Conservation (phyloP, 2,888 invertebrate species). For the Synanthedon vespiformis region DNA sequence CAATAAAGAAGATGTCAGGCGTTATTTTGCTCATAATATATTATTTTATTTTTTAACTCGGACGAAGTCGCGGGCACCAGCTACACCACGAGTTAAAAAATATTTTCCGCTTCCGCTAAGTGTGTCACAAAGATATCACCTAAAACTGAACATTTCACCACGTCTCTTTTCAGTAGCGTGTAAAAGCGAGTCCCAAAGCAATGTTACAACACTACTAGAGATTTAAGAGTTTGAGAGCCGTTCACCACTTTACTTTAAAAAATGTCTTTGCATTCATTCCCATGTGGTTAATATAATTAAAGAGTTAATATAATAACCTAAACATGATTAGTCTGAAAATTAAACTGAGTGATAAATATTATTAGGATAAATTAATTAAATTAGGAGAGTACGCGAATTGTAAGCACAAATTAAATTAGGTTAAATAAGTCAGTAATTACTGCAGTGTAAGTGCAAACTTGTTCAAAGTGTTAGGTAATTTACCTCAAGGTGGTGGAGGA, state of each 20-base stretch:
- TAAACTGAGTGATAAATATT: too few relatives aligned
- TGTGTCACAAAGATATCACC: not conserved
- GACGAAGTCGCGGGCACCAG: too few relatives aligned
- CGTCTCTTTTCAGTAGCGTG: conserved; percentile 6
- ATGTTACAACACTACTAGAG: conserved; percentile 6
- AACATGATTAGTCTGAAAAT: too few relatives aligned
- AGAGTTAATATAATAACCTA: too few relatives aligned
- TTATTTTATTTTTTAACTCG: too few relatives aligned
- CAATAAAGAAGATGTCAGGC: too few relatives aligned
- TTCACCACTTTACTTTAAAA: conserved; percentile 10
- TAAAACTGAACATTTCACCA: not conserved
- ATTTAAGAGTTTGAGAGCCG: conserved; percentile 19
- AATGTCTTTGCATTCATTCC: too few relatives aligned
- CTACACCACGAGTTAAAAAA: not conserved
- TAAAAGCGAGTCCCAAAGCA: conserved; percentile 10
- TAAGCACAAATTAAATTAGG: conserved; percentile 1
- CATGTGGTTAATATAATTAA: too few relatives aligned
- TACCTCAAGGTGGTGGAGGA: conserved; percentile 16
- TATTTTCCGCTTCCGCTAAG: not conserved
- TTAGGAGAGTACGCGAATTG: too few relatives aligned
- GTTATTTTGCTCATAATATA: too few relatives aligned
- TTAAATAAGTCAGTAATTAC: conserved; percentile 14
- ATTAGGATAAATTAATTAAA: too few relatives aligned
- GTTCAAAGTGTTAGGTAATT: conserved; percentile 14
- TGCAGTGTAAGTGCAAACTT: conserved; percentile 8